These are phyloP conservation scores for Meghimatium bilineatum DNA, from an alignment of 2,888 invertebrate species.

Conservation along the genomic window DNA sequence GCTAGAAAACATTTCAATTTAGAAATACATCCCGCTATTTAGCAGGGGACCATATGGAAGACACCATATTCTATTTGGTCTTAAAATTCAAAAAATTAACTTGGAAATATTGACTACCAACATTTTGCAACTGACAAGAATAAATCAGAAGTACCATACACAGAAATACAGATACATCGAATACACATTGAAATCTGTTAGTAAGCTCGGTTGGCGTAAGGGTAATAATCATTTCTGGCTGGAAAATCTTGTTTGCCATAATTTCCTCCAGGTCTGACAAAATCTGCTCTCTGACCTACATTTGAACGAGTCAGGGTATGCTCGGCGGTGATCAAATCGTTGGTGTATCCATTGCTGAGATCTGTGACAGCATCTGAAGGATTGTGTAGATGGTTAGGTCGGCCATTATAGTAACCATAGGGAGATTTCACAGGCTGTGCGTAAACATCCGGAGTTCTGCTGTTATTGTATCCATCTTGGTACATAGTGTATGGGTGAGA, in stretches of 20 bases:
- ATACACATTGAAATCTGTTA: not conserved
- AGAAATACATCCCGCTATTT: too few species aligned
- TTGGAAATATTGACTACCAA: too few species aligned
- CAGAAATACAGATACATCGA: too few species aligned
- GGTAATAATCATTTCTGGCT: conserved; percentile 12
- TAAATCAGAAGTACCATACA: too few species aligned
- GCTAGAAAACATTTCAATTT: too few species aligned
- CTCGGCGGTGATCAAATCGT: conserved; percentile 40
- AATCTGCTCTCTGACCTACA: conserved; percentile 15
- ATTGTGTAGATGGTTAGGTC: conserved; percentile 6
- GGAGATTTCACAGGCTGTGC: conserved; percentile 10
- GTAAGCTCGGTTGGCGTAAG: conserved; percentile 29
- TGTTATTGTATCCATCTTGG: conserved; percentile 12
- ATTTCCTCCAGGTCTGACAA: not conserved
- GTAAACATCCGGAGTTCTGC: not conserved
- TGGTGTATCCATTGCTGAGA: conserved; percentile 49
- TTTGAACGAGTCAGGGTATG: conserved; percentile 15
- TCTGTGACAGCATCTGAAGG: conserved; percentile 21
- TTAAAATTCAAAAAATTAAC: too few species aligned
- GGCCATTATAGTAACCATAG: conserved; percentile 28
- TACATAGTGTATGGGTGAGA: conserved; percentile 39
- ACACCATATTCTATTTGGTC: too few species aligned
- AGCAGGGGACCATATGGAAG: too few species aligned
- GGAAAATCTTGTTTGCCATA: not conserved
- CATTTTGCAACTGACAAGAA: too few species aligned